Conservation (phyloP, 2,888 invertebrate genomes). For the Cephus nigrinus region DNA sequence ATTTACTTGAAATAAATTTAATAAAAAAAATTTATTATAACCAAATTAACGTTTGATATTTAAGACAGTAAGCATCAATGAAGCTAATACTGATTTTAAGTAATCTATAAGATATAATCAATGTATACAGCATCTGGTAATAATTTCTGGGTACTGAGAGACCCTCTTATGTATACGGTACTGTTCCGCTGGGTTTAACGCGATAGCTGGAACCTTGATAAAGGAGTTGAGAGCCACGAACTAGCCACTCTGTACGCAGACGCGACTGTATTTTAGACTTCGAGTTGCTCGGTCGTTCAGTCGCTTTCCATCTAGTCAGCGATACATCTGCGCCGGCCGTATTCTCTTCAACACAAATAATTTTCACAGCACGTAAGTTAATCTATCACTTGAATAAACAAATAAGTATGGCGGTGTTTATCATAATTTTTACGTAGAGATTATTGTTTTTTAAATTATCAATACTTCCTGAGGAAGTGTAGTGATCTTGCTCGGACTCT, state of each 20-base stretch:
- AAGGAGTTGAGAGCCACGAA: slow-evolving; percentile 25
- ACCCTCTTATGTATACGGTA: neutral
- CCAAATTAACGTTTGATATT: neutral
- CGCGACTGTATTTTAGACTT: slow-evolving; percentile 36
- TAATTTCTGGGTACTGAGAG: neutral
- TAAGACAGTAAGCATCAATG: neutral
- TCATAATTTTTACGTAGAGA: neutral
- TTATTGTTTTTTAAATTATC: neutral
- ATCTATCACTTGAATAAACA: slow-evolving; percentile 4
- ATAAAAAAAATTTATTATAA: neutral
- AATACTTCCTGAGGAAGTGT: neutral
- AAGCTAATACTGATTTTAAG: too few species aligned
- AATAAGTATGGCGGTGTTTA: neutral
- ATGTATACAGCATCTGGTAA: neutral
- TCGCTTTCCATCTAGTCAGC: slow-evolving; percentile 41
- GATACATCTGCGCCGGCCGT: slow-evolving; percentile 19
- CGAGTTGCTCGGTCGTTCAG: slow-evolving; percentile 44
- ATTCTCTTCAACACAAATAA: slow-evolving; percentile 28
- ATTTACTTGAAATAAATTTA: neutral
- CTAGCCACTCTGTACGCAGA: slow-evolving; percentile 20
- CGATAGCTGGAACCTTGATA: slow-evolving; percentile 17
- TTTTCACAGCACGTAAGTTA: slow-evolving; percentile 43
- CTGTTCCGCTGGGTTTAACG: neutral
- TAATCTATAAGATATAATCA: neutral
- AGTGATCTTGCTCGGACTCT: neutral